Conservation (phyloP, 2,113 vertebrate genomes). For the Gymnobelideus leadbeateri region DNA sequence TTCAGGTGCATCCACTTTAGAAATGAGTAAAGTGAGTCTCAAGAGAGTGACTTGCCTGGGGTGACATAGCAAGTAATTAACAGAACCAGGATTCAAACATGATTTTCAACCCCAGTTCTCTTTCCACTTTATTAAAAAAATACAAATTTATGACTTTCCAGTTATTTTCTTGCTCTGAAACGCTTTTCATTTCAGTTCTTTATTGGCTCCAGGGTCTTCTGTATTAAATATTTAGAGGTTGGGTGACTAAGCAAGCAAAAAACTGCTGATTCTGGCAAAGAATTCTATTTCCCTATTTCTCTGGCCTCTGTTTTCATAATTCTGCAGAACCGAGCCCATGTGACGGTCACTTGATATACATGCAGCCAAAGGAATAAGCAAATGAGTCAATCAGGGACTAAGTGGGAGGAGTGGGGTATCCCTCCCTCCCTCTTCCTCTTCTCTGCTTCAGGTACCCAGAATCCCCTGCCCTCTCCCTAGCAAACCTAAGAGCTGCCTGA, state of each 20-base stretch:
- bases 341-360: not conserved
- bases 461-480: not conserved
- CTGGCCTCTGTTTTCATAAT: not conserved
- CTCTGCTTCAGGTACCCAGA: not conserved
- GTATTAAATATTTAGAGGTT: not conserved
- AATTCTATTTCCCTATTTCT: not conserved
- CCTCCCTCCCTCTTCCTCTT: not conserved
- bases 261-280: not conserved
- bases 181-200: not conserved
- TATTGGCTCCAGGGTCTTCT: not conserved
- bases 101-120: not conserved
- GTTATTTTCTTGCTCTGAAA: not conserved
- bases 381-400: not conserved
- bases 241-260: not conserved
- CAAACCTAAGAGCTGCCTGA: not conserved
- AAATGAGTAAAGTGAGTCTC: not conserved
- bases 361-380: not conserved
- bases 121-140: not conserved
- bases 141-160: conserved; percentile 16
- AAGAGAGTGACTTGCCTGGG: not conserved
- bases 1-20: not conserved
- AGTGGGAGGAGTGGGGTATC: not conserved
- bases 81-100: not conserved
- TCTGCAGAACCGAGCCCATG: not conserved
- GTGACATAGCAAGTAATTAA: not conserved